Base-by-base conservation (phyloP, 1,140 invertebrate genomes). In the Papilio machaon region DNA sequence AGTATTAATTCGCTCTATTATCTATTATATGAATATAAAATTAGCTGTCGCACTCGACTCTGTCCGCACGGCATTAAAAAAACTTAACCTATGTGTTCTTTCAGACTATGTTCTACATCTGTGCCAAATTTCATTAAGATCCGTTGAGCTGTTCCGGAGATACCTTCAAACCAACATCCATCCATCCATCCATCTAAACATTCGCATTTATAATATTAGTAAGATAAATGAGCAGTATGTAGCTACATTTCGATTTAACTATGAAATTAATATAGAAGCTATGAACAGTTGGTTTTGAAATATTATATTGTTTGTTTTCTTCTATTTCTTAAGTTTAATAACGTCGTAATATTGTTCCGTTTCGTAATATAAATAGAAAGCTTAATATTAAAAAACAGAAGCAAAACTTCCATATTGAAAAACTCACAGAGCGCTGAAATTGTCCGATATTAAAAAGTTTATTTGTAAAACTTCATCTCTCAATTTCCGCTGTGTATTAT, bases 371-470 rank as follows among this genome's bases (percentile, higher is more conserved):
- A 70, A 70, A 70, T 23, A 30, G 19, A 64, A 35, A 11, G 11
- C 9, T 17, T 58, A 58, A 58, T 64, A 64, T 30, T 30, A 30
- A 64, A 64, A 23, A 30, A 64, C 10, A 38, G 15, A 8, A 54
- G 15, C 9, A 15, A 35, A 70, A 70, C 30, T 70, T 35, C 13
- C 9, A 35, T 35, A 70, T 70, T 70, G 64, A 70, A 70, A 70
- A 70, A 70, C 64, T 70, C 2, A 35, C 13, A 30, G 30, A 11
- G 64, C 6, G 4, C 64, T 38, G 30, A 70, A 35, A 70, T 35
- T 35, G 64, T 70, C 64, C 13, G 64, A 70, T 70, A 70, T 70
- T 70, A 70, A 70, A 70, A 70, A 70, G 64, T 70, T 70, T 70
- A 23, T 35, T 30, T 35, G 64, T 38, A 38, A 35, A 70, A 70